Evolutionary conservation across 2,797 vertebrate genomes (phyloP).

Genomic region (Eupleurogrammus muticus): DNA sequence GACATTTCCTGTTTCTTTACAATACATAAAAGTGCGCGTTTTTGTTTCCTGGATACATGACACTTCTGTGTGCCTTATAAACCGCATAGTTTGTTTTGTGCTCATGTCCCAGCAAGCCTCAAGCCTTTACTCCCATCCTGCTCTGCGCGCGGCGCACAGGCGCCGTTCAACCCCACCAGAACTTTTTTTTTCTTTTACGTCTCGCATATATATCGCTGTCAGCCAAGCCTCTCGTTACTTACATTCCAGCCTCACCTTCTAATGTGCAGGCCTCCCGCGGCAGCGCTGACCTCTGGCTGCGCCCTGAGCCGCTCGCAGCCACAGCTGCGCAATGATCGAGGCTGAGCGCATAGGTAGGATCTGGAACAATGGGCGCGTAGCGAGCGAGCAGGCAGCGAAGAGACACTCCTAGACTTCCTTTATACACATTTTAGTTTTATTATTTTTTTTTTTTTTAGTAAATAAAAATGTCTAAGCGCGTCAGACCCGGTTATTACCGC

Average conservation of each 20-base stretch:
- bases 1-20: not conserved
- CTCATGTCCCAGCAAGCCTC: conserved; percentile 62
- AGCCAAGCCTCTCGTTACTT: not conserved
- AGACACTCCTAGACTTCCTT: not conserved
- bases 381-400: conserved; percentile 31
- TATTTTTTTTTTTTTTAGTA: not conserved
- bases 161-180: too few relatives aligned
- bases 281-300: conserved; percentile 69
- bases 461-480: conserved; percentile 83
- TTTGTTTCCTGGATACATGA: conserved; percentile 9
- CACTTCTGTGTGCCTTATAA: not conserved
- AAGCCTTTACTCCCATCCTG: not conserved
- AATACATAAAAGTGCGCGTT: not conserved
- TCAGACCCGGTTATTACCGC: conserved; percentile 86
- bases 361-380: conserved; percentile 72
- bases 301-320: conserved; percentile 54
- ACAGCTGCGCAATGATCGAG: conserved; percentile 58
- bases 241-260: conserved; percentile 50
- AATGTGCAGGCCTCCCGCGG: conserved; percentile 8
- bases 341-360: conserved; percentile 64
- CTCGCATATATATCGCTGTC: not conserved
- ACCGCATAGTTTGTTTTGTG: not conserved
- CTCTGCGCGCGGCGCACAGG: not conserved
- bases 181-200: not conserved
- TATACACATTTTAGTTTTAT: too few relatives aligned